Evolutionary conservation across 2,888 invertebrate genomes (phyloP).

Genomic region (Epistrophella euchroma): DNA sequence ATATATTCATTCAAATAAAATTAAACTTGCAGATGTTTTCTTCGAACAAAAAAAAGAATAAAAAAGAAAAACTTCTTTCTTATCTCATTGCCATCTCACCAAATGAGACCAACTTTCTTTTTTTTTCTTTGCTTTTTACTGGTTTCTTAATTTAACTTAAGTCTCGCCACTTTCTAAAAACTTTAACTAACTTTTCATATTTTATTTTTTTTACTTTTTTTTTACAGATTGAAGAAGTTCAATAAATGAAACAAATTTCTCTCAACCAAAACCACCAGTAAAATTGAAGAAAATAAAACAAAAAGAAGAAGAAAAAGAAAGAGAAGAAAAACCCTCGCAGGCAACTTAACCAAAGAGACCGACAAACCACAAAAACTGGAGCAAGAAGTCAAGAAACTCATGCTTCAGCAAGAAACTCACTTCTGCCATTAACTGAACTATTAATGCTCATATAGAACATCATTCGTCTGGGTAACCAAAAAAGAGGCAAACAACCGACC

Average conservation of each 20-base stretch:
- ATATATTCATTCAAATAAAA: conserved; percentile 15
- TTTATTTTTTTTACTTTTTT: conserved; percentile 10
- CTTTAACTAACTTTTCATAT: conserved; percentile 1
- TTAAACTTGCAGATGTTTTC: conserved; percentile 9
- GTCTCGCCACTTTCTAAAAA: conserved; percentile 15
- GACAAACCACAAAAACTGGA: conserved; percentile 49
- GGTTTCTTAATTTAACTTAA: conserved; percentile 37
- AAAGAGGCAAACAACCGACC: conserved; percentile 33
- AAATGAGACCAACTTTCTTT: conserved; percentile 23
- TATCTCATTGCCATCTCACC: conserved; percentile 23
- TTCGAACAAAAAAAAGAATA: not conserved
- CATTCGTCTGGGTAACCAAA: conserved; percentile 49
- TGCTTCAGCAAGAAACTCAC: conserved; percentile 62
- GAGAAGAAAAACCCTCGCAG: conserved; percentile 13
- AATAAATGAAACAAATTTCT: conserved; percentile 51
- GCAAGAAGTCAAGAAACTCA: conserved; percentile 71
- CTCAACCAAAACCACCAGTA: conserved; percentile 10
- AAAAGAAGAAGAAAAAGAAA: not conserved
- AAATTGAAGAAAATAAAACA: conserved; percentile 13
- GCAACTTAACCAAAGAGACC: conserved; percentile 15
- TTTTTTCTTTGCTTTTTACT: conserved; percentile 3
- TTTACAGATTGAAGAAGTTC: conserved; percentile 53
- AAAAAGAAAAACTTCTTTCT: not conserved
- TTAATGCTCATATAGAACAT: conserved; percentile 63
- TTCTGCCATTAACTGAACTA: conserved; percentile 71